A percentile compares a stretch with the other conserved stretches of the same genome.
Evolutionary conservation across 2,888 invertebrate species (phyloP).

Genomic region (Tenthredo amoena): DNA sequence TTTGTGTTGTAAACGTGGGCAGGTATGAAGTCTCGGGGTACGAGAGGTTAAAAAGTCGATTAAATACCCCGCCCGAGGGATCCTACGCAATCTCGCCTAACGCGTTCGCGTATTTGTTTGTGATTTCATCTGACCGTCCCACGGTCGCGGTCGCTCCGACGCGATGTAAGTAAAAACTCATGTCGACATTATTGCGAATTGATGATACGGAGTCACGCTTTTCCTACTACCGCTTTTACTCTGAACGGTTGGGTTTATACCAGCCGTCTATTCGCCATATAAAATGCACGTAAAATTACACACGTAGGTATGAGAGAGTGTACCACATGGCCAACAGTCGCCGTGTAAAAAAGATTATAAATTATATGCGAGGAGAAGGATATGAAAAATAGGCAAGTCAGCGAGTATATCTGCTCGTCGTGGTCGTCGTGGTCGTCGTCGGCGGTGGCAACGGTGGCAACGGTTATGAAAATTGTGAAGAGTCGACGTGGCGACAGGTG

Average conservation of each 20-base stretch:
- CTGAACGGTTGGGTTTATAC: neutral
- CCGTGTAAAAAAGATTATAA: slow-evolving; percentile 53
- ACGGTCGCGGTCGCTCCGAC: slow-evolving; percentile 5
- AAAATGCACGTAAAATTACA: slow-evolving; percentile 34
- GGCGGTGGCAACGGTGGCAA: neutral
- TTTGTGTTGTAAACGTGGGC: slow-evolving; percentile 17
- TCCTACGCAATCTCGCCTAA: slow-evolving; percentile 48
- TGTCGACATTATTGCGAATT: slow-evolving; percentile 52
- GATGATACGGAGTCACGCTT: slow-evolving; percentile 47
- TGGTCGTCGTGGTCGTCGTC: neutral
- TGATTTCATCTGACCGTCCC: slow-evolving; percentile 48
- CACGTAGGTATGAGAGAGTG: slow-evolving; percentile 3
- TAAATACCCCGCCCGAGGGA: slow-evolving; percentile 47
- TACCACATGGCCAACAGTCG: slow-evolving; percentile 56
- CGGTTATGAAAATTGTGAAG: slow-evolving; percentile 19
- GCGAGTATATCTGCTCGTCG: neutral
- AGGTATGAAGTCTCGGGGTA: slow-evolving; percentile 14
- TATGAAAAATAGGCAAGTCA: slow-evolving; percentile 20
- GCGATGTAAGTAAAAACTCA: slow-evolving; percentile 47
- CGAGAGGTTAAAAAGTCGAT: slow-evolving; percentile 49
- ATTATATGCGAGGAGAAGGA: slow-evolving; percentile 3
- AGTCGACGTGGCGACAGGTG: slow-evolving; percentile 30
- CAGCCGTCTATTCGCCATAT: neutral
- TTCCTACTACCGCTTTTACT: slow-evolving; percentile 11
- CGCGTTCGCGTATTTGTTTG: slow-evolving; percentile 46